Evolutionary conservation across 2,797 vertebrate species (phyloP), one percentile per base, ranked within the genome.

Genomic region (Lepidocolaptes lacrymiger): DNA sequence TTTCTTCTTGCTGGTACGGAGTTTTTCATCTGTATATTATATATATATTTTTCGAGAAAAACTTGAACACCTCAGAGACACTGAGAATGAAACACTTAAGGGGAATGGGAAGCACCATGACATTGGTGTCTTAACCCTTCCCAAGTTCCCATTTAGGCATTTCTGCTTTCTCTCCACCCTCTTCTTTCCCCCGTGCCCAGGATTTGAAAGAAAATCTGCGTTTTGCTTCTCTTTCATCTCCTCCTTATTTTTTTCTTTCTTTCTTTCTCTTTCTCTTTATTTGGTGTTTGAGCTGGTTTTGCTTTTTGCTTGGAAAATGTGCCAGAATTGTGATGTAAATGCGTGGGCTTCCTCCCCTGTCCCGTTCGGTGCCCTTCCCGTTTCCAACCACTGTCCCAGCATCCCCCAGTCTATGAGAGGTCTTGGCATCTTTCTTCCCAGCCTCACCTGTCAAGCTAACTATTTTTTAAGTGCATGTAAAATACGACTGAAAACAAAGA

Each of bases 271-370:
- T 66, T 37, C 27, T 56, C 55, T 91, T 80, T 72, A 48, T 85
- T 92, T 79, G 36, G 41, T 79, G 62, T 82, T 96, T 92, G 79
- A 93, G 36, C 48, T 98, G 97, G 97, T 98, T 98, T 98, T 82
- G 82, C 39, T 97, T 98, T 98, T 99, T 96, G 97, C 98, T 98
- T 98, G 98, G 98, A 98, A 98, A 93, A 98, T 98, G 98, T 98
- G 98, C 98, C 98, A 98, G 98, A 98, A 98, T 98, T 89, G 98
- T 99, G 98, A 98, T 98, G 98, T 99, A 98, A 98, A 98, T 98
- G 98, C 98, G 98, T 98, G 98, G 98, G 98, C 98, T 98, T 98
- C 98, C 95, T 97, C 97, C 97, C 96, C 97, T 88, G 32, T 51
- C 61, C 63, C 79, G 75, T 94, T 91, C 82, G 74, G 87, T 92